phyloP scores from a whole-genome alignment of 2,113 vertebrate genomes.

The Labeo catla region DNA sequence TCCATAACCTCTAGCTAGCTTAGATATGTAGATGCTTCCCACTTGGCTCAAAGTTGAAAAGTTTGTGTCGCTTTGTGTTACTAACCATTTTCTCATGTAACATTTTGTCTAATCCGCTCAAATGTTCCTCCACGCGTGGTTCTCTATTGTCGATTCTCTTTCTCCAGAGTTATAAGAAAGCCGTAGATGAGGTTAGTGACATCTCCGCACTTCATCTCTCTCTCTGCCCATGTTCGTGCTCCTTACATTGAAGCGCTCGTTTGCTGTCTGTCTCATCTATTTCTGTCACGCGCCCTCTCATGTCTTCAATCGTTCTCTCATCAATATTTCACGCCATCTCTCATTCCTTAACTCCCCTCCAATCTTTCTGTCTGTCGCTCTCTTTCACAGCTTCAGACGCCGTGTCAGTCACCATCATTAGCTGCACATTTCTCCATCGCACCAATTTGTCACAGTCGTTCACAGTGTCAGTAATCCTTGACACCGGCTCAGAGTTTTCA shows the following conservation, averaged over 20 bases:
- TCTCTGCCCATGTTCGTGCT: conserved; percentile 7
- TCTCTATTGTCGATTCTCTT: conserved; percentile 77
- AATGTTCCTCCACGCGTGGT: conserved; percentile 74
- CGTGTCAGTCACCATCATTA: conserved; percentile 53
- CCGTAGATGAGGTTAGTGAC: conserved; percentile 96
- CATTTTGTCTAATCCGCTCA: conserved; percentile 65
- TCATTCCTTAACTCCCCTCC: conserved; percentile 2
- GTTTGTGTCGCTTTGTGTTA: conserved; percentile 62
- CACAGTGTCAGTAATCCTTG: conserved; percentile 42
- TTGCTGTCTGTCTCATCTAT: conserved; percentile 18
- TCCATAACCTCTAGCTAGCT: background rate
- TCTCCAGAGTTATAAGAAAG: conserved; percentile 97
- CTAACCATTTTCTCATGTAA: conserved; percentile 72
- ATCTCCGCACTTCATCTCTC: conserved; percentile 44
- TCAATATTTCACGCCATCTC: conserved; percentile 34
- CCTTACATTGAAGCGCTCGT: conserved; percentile 14
- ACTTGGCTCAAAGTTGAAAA: background rate
- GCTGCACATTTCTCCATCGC: conserved; percentile 35
- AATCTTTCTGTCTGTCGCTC: conserved; percentile 27
- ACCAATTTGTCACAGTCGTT: conserved; percentile 49
- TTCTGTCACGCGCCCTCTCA: conserved; percentile 20
- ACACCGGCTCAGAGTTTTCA: conserved; percentile 34
- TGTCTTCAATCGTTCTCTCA: conserved; percentile 31
- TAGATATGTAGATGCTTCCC: background rate
- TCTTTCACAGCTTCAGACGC: conserved; percentile 12